Evolutionary conservation across 2,113 vertebrate genomes (phyloP).

Genomic region (Leucosticte australis): DNA sequence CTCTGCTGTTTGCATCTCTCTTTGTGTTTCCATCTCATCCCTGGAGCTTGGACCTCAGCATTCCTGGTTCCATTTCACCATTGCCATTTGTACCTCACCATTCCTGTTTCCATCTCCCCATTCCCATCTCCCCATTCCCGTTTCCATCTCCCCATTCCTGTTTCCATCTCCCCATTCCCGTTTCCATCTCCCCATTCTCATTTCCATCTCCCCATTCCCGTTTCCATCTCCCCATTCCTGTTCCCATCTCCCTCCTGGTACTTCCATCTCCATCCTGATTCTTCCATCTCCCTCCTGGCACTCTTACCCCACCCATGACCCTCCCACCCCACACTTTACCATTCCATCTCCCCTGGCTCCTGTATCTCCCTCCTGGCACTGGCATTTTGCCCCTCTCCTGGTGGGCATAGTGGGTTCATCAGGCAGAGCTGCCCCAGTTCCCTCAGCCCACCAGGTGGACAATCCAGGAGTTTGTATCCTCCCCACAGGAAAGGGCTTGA

Average conservation of each 20-base stretch:
- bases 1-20: neutral
- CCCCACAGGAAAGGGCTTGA: accelerated
- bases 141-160: neutral
- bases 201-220: too few relatives aligned
- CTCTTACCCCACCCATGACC: neutral
- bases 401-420: neutral
- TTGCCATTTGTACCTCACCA: neutral
- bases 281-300: neutral
- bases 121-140: accelerated
- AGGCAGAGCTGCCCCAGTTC: neutral
- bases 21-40: too few relatives aligned
- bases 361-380: neutral
- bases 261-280: neutral
- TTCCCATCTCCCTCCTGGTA: neutral
- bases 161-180: accelerated
- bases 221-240: neutral
- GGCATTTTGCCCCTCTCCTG: neutral
- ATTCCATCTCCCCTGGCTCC: neutral
- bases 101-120: accelerated
- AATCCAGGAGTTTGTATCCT: neutral
- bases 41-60: neutral
- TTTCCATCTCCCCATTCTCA: neutral
- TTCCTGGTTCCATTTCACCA: neutral
- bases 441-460: neutral
- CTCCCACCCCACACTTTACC: accelerated